Percentiles rank a stretch among this genome's conserved stretches.
Evolutionary conservation across 1,140 invertebrate species (phyloP).

Genomic region (Cardiocondyla obscurior): DNA sequence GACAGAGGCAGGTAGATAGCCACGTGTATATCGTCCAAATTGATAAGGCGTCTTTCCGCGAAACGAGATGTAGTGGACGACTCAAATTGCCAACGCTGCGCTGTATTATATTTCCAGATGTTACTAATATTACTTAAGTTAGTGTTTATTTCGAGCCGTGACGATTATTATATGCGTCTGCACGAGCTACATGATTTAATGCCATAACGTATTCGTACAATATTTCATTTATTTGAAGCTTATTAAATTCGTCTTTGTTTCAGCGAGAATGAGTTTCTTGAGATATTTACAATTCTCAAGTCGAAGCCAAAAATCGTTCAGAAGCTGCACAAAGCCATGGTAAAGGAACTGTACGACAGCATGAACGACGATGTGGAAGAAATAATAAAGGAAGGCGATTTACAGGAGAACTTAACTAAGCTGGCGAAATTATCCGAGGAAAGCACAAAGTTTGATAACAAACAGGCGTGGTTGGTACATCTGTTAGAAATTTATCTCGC

Average conservation of each 20-base stretch:
- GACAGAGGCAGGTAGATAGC: no score
- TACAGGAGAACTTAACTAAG: constrained; percentile 65
- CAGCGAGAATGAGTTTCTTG: constrained; percentile 70
- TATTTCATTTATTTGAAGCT: neutral
- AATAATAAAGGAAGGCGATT: constrained; percentile 63
- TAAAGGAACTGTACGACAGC: constrained; percentile 61
- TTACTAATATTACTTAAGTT: neutral
- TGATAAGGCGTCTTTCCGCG: constrained; percentile 15
- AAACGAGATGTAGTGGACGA: constrained; percentile 40
- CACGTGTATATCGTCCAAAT: neutral
- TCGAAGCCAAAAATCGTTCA: constrained; percentile 34
- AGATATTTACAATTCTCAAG: constrained; percentile 70
- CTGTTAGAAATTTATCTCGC: neutral
- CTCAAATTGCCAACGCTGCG: neutral
- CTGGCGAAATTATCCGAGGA: constrained; percentile 61
- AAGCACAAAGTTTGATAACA: constrained; percentile 10
- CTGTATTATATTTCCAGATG: constrained; percentile 10
- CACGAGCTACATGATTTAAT: neutral
- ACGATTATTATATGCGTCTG: neutral
- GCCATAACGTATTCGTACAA: no score
- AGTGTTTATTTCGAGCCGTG: neutral
- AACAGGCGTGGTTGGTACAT: constrained; percentile 68
- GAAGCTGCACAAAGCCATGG: constrained; percentile 70
- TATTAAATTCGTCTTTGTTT: constrained; percentile 39
- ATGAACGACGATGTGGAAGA: constrained; percentile 68